Evolutionary conservation across 2,797 vertebrate species (phyloP), one percentile per base, ranked within the genome.

Genomic region (Sebastes itinus): DNA sequence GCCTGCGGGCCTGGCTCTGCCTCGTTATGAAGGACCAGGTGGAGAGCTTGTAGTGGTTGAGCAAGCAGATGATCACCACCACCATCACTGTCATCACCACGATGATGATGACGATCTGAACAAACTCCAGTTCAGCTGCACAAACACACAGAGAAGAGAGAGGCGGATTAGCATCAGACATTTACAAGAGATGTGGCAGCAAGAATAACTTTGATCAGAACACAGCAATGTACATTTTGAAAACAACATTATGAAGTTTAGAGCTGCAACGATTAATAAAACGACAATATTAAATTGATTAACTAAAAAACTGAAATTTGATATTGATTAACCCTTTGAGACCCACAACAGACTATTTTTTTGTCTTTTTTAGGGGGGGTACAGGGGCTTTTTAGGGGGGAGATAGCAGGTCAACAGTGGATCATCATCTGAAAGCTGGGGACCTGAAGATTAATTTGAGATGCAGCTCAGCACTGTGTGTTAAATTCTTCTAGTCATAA

Each of bases 81-180:
- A 98, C 97, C 97, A 98, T 98, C 95, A 98, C 97, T 16, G 97
- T 98, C 95, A 98, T 97, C 92, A 97, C 97, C 93, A 98, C 97
- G 5, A 98, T 96, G 83, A 99, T 97, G 89, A 98, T 96, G 94
- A 98, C 93, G 87, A 98, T 97, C 93, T 98, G 97, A 94, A 98
- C 96, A 85, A 97, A 98, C 95, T 95, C 93, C 91, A 95, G 93
- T 94, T 95, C 94, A 94, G 94, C 94, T 95, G 90, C 71, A 81
- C 30, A 87, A 75, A 84, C 73, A 87, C 78, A 87, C 3, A 77
- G 42, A 75, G 65, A 3, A 33, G 9, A 22, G 32, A 63, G 59
- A 60, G 12, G 22, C 20, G 30, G 68, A 69, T 86, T 78, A 87
- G 73, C 42, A 35, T 78, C n/a, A 52, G 61, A 83, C 59, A 35